Conservation (phyloP, 92 coral and sea anemone species). For the Isaurus tuberculatus region DNA sequence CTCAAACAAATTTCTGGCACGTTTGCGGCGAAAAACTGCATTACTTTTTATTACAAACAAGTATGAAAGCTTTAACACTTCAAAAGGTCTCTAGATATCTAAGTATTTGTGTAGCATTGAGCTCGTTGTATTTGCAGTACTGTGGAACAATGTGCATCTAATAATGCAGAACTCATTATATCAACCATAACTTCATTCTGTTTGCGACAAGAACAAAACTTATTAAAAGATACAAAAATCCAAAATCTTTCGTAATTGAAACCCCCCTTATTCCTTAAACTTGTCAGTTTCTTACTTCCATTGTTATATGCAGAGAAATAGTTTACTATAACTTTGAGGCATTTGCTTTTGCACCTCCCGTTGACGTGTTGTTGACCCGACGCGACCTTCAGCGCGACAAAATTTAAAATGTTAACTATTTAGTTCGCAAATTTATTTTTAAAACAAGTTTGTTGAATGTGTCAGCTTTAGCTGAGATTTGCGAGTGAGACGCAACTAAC, state of each 20-base stretch:
- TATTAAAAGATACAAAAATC: slow-evolving; percentile 6
- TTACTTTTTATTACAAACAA: neutral
- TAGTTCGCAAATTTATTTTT: neutral
- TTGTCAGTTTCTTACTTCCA: neutral
- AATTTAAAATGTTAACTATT: neutral
- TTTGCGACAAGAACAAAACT: neutral
- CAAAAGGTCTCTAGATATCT: neutral
- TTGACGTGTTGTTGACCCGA: neutral
- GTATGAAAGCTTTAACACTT: neutral
- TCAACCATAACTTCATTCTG: neutral
- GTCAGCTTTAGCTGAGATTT: neutral
- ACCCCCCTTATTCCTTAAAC: neutral
- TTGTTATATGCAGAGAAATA: neutral
- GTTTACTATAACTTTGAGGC: neutral
- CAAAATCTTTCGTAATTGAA: neutral
- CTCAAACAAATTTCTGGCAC: neutral
- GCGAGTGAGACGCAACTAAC: neutral
- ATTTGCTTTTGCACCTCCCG: neutral
- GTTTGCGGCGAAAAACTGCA: neutral
- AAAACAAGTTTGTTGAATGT: neutral
- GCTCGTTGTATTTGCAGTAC: neutral
- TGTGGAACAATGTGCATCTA: neutral
- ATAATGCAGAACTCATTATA: neutral
- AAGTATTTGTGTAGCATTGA: too few relatives aligned
- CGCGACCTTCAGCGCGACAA: neutral